Evolutionary conservation across 1,140 invertebrate species (phyloP).

Genomic region (Atopsyche davidsoni): DNA sequence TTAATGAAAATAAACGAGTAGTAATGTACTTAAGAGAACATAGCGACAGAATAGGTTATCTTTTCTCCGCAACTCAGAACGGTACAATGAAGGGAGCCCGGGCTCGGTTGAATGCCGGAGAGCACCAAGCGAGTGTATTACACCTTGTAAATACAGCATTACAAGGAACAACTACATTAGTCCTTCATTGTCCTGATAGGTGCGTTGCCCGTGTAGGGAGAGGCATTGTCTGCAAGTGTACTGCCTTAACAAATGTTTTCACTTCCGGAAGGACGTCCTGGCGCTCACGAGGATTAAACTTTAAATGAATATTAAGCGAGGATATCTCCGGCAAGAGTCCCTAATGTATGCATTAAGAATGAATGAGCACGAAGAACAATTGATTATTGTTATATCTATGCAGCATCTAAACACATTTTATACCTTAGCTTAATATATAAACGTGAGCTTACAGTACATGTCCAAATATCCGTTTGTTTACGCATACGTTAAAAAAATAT

Average conservation of each 20-base stretch:
- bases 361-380: constrained; percentile 1
- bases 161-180: constrained; percentile 13
- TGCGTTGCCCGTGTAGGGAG: not conserved
- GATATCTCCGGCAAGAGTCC: constrained; percentile 23
- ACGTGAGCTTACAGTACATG: not conserved
- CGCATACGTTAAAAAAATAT: too few species aligned
- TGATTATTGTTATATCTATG: too few species aligned
- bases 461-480: constrained; percentile 1
- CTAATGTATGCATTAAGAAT: constrained; percentile 21
- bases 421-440: not conserved
- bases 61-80: too few species aligned
- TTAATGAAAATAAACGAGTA: too few species aligned
- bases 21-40: too few species aligned
- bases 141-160: not conserved
- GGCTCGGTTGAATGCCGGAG: not conserved
- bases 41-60: too few species aligned
- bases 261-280: constrained; percentile 26
- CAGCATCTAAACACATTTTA: not conserved
- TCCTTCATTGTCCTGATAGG: constrained; percentile 18
- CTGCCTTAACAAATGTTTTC: constrained; percentile 18
- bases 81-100: not conserved
- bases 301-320: constrained; percentile 28
- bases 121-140: not conserved
- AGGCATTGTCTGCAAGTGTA: constrained; percentile 11
- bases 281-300: constrained; percentile 27